Conservation (phyloP, 2,888 invertebrate species). For the Acanthacorydalis orientalis region DNA sequence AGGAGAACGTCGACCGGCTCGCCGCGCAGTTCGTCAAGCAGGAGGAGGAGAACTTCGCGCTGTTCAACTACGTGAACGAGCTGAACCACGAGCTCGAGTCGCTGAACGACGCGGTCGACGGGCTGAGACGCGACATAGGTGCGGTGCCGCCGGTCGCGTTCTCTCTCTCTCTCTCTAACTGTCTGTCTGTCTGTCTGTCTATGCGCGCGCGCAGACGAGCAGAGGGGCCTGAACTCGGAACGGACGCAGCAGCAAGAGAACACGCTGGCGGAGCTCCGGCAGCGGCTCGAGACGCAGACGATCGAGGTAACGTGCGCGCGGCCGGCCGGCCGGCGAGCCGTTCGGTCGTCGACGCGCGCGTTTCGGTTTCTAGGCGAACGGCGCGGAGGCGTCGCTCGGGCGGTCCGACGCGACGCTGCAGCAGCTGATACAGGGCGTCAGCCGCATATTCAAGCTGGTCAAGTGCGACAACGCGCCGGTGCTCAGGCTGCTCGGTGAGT, state of each 20-base stretch:
- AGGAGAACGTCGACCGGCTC: conserved; percentile 47
- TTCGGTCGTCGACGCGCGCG: conserved; percentile 19
- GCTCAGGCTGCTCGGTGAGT: conserved; percentile 42
- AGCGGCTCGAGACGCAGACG: too few species aligned
- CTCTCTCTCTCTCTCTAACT: neutral
- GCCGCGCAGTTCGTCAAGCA: conserved; percentile 62
- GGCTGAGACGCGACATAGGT: conserved; percentile 47
- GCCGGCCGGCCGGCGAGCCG: conserved; percentile 16
- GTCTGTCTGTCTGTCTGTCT: too few species aligned
- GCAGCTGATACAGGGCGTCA: conserved; percentile 31
- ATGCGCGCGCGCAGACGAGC: conserved; percentile 34
- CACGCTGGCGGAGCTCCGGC: conserved; percentile 35
- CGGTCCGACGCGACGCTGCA: conserved; percentile 19
- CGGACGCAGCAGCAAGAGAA: conserved; percentile 40
- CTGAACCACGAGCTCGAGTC: conserved; percentile 69
- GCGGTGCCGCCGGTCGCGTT: conserved; percentile 9
- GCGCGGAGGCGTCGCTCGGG: conserved; percentile 15
- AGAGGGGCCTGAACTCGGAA: conserved; percentile 36
- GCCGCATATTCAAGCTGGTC: conserved; percentile 39
- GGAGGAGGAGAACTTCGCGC: conserved; percentile 81
- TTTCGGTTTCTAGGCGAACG: conserved; percentile 16
- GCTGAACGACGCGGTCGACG: conserved; percentile 47
- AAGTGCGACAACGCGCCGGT: conserved; percentile 59
- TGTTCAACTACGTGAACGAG: conserved; percentile 82
- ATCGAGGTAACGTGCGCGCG: conserved; percentile 2